Evolutionary conservation across 2,888 invertebrate species (phyloP), one percentile per base, ranked within the genome.

Genomic region (Arge pagana): DNA sequence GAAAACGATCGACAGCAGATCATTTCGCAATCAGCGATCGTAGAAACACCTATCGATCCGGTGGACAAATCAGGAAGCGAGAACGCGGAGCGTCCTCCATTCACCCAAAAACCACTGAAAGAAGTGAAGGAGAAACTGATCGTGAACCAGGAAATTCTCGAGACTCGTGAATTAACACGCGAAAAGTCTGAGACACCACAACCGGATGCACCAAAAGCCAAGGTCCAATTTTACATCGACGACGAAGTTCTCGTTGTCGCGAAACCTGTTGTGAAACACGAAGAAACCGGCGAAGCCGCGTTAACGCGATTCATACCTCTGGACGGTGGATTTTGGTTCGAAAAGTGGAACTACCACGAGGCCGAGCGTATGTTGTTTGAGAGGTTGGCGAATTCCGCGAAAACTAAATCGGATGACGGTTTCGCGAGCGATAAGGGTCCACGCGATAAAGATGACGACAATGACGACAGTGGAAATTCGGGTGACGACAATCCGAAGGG

Each of bases 291-390:
- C 7, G 48, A 39, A 21, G 42, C 54, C 6, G 60, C 56, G 50
- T 53, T 56, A 23, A 19, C 62, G 2, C 55, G 62, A 21, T 75
- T 74, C 57, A 65, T 81, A 5, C 63, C 67, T 1, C 54, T 72
- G 1, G 79, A 87, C 56, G 73, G 77, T 55, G 77, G 82, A 5
- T 85, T 85, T 65, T 87, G 86, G 86, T 68, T 79, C 3, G 80
- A 83, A 48, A 86, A 84, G 71, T 77, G 79, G 62, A 60, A 80
- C 15, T 87, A 86, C 65, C 82, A 85, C 62, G 84, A 87, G 62
- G 86, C 85, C 28, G 88, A 89, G 78, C 81, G 82, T 61, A 77
- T 80, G 58, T 83, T 83, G 70, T 83, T 84, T 66, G 76, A 82
- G 33, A 71, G 68, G 52, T 68, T 85, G 62, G 84, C 84, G 52